Base-by-base conservation (phyloP, 1,140 invertebrate genomes). In the Plectrocnemia conspersa region DNA sequence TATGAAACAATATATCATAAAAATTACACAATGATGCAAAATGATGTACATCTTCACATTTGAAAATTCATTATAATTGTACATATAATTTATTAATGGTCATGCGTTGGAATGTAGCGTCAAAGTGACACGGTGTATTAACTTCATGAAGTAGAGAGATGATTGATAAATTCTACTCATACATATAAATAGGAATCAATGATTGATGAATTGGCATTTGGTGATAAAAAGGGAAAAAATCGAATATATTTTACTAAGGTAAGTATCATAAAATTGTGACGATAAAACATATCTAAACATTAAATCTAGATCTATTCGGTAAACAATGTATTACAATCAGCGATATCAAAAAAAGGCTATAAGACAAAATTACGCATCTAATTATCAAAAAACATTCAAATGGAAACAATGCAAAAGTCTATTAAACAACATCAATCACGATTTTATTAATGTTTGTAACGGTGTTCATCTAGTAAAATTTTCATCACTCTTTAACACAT, bases 41-140 rank as follows among this genome's bases (percentile, higher is more conserved):
- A n/a, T n/a, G n/a, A n/a, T 38, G 23, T 21, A 33, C 22, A 36
- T 50, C 47, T 38, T 38, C 47, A 50, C 32, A 50, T 50, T 50
- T 50, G 47, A 50, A 38, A 22, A 38, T 38, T 50, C 47, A 50
- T 50, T 50, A 35, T 24, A 15, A 50, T 9, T 22, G 3, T 15
- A 46, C 27, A 48, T 19, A n/a, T n/a, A n/a, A n/a, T n/a, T n/a
- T n/a, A n/a, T 33, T 33, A 15, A 48, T 33, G 45, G 21, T 44
- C 3, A 32, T 16, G n/a, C 15, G 16, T 21, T 32, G 19, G 19
- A 32, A 47, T 11, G 24, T 24, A 47, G n/a, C 21, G 45, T 2
- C 13, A 3, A 5, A 23, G 27, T 33, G 27, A 11, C 23, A 42
- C 18, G 42, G 10, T 27, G 11, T 13, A 13, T 27, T 9, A 9